Conservation (phyloP, 2,888 invertebrate species). For the Rhynchonema sp. region DNA sequence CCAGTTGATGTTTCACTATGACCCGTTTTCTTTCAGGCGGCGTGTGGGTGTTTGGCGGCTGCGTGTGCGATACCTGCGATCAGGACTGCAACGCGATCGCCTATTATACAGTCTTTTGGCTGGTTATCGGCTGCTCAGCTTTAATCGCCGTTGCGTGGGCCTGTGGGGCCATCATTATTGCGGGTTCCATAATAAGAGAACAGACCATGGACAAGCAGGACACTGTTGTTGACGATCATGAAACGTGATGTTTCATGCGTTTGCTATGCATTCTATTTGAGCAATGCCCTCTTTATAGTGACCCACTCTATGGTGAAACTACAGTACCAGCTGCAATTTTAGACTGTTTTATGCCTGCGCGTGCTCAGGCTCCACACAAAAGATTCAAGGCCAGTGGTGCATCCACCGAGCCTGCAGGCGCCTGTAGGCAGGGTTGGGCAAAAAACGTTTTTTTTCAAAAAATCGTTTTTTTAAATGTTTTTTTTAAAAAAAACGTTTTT, state of each 20-base stretch:
- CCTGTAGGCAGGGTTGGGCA: too few species aligned
- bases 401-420: too few species aligned
- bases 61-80: not conserved
- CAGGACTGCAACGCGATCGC: not conserved
- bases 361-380: not conserved
- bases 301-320: too few species aligned
- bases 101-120: not conserved
- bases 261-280: not conserved
- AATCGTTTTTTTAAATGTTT: too few species aligned
- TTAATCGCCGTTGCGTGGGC: not conserved
- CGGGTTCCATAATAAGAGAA: not conserved
- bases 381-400: too few species aligned
- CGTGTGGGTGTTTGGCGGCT: not conserved
- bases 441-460: too few species aligned
- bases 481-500: too few species aligned
- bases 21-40: not conserved
- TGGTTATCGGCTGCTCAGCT: not conserved
- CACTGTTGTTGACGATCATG: not conserved
- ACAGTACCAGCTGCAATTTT: too few species aligned
- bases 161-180: not conserved
- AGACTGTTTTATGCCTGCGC: too few species aligned
- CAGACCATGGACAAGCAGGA: not conserved
- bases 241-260: not conserved
- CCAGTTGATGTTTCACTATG: too few species aligned
- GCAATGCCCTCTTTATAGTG: too few species aligned